Evolutionary conservation across 2,797 vertebrate genomes (phyloP).

Genomic region (Propithecus deckenii): DNA sequence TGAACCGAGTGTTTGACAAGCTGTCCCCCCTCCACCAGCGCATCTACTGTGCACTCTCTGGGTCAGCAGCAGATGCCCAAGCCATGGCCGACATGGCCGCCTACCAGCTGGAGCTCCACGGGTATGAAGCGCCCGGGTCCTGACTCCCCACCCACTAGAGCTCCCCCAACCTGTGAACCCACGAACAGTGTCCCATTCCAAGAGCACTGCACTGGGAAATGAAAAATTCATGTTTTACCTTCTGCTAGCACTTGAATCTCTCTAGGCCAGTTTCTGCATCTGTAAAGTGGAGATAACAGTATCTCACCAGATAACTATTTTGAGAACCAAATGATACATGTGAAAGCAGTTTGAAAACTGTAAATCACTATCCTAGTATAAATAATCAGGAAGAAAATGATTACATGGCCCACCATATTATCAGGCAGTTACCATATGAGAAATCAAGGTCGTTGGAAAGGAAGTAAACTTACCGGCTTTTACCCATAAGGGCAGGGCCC

Average conservation of each 20-base stretch:
- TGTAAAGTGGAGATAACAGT: background rate
- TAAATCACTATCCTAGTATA: background rate
- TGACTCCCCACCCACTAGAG: background rate
- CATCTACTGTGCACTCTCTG: slow-evolving; percentile 92
- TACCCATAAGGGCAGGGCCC: background rate
- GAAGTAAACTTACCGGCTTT: slow-evolving; percentile 38
- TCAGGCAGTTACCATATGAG: background rate
- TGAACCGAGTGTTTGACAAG: slow-evolving; percentile 91
- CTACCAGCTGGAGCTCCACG: slow-evolving; percentile 89
- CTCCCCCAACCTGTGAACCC: background rate
- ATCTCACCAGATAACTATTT: background rate
- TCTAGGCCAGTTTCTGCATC: background rate
- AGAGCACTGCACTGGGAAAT: background rate
- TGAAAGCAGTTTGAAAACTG: background rate
- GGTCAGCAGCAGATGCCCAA: slow-evolving; percentile 91
- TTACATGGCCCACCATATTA: background rate
- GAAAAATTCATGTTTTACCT: background rate
- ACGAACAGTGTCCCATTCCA: background rate
- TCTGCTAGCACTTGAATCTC: background rate
- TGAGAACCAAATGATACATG: background rate
- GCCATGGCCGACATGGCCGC: slow-evolving; percentile 87
- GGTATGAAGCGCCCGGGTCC: slow-evolving; percentile 48
- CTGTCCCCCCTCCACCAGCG: slow-evolving; percentile 89
- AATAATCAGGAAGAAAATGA: background rate
- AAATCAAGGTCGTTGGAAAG: background rate